phyloP scores from a whole-genome alignment of 1,140 invertebrate species.

The Drosophila lini region DNA sequence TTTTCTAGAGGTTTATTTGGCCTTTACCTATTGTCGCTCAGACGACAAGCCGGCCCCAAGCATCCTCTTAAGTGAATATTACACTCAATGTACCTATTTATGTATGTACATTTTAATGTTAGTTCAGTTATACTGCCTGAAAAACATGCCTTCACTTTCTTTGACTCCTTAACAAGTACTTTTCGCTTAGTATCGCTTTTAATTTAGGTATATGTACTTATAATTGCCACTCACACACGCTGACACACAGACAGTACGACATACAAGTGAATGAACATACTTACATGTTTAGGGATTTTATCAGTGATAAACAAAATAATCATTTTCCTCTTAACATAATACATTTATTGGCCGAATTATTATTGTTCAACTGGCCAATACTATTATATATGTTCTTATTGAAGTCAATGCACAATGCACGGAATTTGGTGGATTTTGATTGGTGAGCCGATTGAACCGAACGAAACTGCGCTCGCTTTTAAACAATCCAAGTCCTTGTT shows the following conservation, averaged over 20 bases:
- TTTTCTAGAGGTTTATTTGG: neutral
- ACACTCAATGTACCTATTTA: no score
- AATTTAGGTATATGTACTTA: slow-evolving; percentile 32
- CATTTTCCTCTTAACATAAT: slow-evolving; percentile 19
- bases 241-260: slow-evolving; percentile 4
- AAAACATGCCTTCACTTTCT: neutral
- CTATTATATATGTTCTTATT: slow-evolving; percentile 1
- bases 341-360: slow-evolving; percentile 26
- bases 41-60: neutral
- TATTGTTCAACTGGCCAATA: slow-evolving; percentile 9
- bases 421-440: slow-evolving; percentile 26
- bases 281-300: slow-evolving; percentile 35
- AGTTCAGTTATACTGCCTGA: neutral
- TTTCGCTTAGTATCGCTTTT: slow-evolving; percentile 8
- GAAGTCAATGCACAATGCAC: slow-evolving; percentile 18
- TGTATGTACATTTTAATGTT: neutral
- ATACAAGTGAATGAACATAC: slow-evolving; percentile 25
- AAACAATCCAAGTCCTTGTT: slow-evolving; percentile 24
- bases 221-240: slow-evolving; percentile 24
- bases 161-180: slow-evolving; percentile 1
- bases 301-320: slow-evolving; percentile 37
- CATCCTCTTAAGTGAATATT: neutral
- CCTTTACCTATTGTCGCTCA: neutral
- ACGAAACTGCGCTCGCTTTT: slow-evolving; percentile 2
- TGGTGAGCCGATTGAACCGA: neutral